phyloP scores from a whole-genome alignment of 2,113 vertebrate species.

The Malaclemys terrapin region DNA sequence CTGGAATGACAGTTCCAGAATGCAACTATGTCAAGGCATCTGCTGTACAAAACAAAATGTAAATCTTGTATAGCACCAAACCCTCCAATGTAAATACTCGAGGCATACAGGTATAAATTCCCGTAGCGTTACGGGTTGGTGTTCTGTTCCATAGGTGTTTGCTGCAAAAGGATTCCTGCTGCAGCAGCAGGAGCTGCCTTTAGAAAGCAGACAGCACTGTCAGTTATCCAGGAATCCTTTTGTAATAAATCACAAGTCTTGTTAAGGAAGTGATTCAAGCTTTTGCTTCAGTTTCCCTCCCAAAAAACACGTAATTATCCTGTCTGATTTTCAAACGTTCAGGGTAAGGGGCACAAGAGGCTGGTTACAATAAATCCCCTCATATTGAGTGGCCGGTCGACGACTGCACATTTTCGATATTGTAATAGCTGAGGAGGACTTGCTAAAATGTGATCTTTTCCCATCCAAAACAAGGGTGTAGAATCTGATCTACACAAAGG shows the following conservation, averaged over 20 bases:
- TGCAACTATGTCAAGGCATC: constrained; percentile 1
- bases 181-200: constrained; percentile 3
- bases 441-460: constrained; percentile 38
- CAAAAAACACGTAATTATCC: constrained; percentile 64
- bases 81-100: constrained; percentile 62
- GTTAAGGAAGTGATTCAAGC: constrained; percentile 46
- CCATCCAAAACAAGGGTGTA: constrained; percentile 36
- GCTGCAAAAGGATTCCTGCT: constrained; percentile 49
- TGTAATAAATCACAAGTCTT: constrained; percentile 67
- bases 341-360: constrained; percentile 68
- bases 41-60: constrained; percentile 62
- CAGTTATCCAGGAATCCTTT: constrained; percentile 51
- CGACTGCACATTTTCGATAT: constrained; percentile 67
- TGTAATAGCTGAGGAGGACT: constrained; percentile 42
- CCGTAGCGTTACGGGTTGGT: constrained; percentile 48
- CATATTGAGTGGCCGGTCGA: constrained; percentile 75
- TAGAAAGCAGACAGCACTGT: constrained; percentile 30
- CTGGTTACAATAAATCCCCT: constrained; percentile 71
- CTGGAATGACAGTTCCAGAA: constrained; percentile 30
- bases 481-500: constrained; percentile 32
- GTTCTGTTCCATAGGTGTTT: constrained; percentile 68
- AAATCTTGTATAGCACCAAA: constrained; percentile 72
- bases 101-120: constrained; percentile 41
- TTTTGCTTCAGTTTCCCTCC: constrained; percentile 57
- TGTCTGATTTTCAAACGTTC: constrained; percentile 61